Evolutionary conservation across 2,113 vertebrate species (phyloP).

Genomic region (Dasyornis broadbenti): DNA sequence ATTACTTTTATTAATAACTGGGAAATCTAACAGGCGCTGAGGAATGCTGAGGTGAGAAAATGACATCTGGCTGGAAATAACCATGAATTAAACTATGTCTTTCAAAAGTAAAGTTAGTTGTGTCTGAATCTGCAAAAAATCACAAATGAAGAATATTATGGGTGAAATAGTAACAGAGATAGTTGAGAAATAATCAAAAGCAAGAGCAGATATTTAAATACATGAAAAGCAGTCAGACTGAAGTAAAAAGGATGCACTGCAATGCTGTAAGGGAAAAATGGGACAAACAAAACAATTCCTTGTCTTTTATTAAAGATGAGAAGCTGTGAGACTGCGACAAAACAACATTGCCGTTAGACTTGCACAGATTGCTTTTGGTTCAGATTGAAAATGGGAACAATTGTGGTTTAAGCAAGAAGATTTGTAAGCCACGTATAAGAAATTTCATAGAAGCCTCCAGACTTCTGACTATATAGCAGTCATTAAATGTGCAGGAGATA

Average conservation of each 20-base stretch:
- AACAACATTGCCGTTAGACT: not conserved
- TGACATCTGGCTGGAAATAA: not conserved
- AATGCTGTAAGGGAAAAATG: not conserved
- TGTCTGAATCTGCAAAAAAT: not conserved
- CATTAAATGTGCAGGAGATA: not conserved
- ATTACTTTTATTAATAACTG: not conserved
- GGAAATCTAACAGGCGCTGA: not conserved
- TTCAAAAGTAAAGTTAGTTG: not conserved
- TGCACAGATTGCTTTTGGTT: not conserved
- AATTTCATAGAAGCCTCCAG: not conserved
- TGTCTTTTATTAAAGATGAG: not conserved
- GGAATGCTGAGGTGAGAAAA: not conserved
- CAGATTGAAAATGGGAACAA: not conserved
- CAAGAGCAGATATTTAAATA: not conserved
- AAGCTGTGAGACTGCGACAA: not conserved
- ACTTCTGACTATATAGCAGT: not conserved
- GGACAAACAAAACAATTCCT: not conserved
- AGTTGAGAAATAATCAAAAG: not conserved
- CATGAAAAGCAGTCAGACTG: rapidly evolving
- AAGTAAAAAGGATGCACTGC: not conserved
- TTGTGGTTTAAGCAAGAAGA: not conserved
- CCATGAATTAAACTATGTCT: not conserved
- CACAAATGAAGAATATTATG: not conserved
- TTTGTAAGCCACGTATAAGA: not conserved
- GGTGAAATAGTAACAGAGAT: not conserved